Evolutionary conservation across 2,888 invertebrate species (phyloP).

Genomic region (Autographa gamma): DNA sequence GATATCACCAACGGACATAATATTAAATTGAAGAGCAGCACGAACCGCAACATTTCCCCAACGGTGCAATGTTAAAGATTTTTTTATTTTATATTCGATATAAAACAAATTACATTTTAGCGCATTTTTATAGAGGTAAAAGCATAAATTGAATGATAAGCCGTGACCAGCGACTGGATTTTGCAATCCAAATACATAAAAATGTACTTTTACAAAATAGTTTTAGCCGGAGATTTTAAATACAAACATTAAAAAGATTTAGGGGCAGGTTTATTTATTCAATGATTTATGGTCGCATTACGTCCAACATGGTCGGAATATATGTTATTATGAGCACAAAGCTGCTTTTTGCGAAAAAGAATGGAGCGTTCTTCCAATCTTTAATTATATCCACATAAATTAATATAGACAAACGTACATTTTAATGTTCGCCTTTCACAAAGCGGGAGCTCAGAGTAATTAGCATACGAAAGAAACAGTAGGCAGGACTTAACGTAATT

Average conservation of each 20-base stretch:
- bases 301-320: background rate
- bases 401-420: background rate
- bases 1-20: constrained; percentile 49
- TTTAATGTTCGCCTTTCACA: background rate
- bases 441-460: background rate
- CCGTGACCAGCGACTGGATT: constrained; percentile 57
- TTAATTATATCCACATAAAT: background rate
- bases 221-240: constrained; percentile 26
- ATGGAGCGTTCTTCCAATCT: background rate
- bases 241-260: constrained; percentile 6
- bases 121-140: constrained; percentile 73
- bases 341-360: background rate
- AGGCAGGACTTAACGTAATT: constrained; percentile 8
- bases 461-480: constrained; percentile 9
- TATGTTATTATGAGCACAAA: background rate
- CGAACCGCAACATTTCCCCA: constrained; percentile 67
- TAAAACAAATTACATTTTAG: constrained; percentile 45
- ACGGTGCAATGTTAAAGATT: constrained; percentile 52
- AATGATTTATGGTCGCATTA: background rate
- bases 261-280: background rate
- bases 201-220: constrained; percentile 43
- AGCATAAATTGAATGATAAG: constrained; percentile 78
- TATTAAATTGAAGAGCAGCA: constrained; percentile 65
- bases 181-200: constrained; percentile 63
- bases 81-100: constrained; percentile 37